Conservation (phyloP, 2,888 invertebrate species). For the Drosophila eohydei region DNA sequence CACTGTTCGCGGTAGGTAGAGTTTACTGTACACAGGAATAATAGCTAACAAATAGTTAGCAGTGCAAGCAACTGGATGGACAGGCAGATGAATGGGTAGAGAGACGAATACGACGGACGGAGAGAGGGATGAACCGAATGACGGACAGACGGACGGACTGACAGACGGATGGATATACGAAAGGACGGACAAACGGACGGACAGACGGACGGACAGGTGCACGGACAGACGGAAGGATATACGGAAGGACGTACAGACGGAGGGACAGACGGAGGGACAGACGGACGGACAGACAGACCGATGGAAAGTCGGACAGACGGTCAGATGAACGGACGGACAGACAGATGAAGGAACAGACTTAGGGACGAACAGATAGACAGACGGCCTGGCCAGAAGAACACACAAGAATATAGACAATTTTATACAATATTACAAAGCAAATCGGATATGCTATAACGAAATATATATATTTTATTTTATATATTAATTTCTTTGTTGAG, state of each 20-base stretch:
- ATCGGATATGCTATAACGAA: neutral
- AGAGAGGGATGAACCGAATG: neutral
- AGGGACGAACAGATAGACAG: too few relatives aligned
- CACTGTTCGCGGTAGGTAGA: slow-evolving; percentile 85
- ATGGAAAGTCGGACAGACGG: too few relatives aligned
- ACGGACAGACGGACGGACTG: too few relatives aligned
- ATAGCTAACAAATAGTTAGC: neutral
- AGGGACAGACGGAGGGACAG: too few relatives aligned
- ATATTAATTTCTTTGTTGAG: neutral
- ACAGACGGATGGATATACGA: neutral
- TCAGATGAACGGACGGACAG: too few relatives aligned
- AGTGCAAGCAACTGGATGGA: neutral
- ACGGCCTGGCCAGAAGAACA: too few relatives aligned
- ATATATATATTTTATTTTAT: neutral
- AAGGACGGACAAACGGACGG: neutral
- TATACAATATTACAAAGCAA: too few relatives aligned
- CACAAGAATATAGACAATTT: too few relatives aligned
- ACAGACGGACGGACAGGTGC: neutral
- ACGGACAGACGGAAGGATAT: neutral
- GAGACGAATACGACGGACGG: neutral
- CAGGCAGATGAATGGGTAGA: neutral
- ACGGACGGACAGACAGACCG: too few relatives aligned
- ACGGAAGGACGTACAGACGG: neutral
- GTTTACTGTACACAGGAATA: neutral
- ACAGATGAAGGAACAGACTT: too few relatives aligned